Conservation (phyloP, 2,113 vertebrate species). For the Chaenogobius annularis region DNA sequence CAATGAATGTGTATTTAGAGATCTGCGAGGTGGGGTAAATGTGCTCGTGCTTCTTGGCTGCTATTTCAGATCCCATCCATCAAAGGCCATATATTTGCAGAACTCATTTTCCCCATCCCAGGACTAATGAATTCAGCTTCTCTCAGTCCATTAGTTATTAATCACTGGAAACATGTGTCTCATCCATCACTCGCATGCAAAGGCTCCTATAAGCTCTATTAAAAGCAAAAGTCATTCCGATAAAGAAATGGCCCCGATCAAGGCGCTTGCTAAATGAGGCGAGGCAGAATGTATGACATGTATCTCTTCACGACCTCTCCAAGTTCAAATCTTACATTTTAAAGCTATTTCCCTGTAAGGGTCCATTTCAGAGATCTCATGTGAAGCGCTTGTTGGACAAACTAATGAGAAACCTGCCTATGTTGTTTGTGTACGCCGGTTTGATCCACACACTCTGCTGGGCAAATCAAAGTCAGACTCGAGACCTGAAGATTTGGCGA, state of each 20-base stretch:
- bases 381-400: conserved; percentile 38
- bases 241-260: conserved; percentile 35
- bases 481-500: conserved; percentile 53
- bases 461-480: conserved; percentile 62
- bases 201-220: conserved; percentile 57
- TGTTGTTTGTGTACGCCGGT: conserved; percentile 46
- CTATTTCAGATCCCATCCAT: conserved; percentile 64
- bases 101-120: conserved; percentile 72
- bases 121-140: conserved; percentile 66
- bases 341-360: conserved; percentile 13
- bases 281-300: conserved; percentile 44
- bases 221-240: conserved; percentile 39
- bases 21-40: conserved; percentile 15
- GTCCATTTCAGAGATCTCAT: conserved; percentile 15
- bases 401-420: conserved; percentile 38
- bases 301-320: conserved; percentile 17
- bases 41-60: conserved; percentile 41
- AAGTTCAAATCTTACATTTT: conserved; percentile 29
- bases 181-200: conserved; percentile 65
- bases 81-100: conserved; percentile 68
- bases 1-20: conserved; percentile 4
- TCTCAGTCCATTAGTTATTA: conserved; percentile 61
- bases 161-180: conserved; percentile 61
- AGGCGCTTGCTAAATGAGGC: conserved; percentile 56
- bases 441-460: conserved; percentile 39